A percentile compares a stretch with the other conserved stretches of the same genome.
Evolutionary conservation across 2,113 vertebrate genomes (phyloP).

Genomic region (Neolamprologus tretocephalus): DNA sequence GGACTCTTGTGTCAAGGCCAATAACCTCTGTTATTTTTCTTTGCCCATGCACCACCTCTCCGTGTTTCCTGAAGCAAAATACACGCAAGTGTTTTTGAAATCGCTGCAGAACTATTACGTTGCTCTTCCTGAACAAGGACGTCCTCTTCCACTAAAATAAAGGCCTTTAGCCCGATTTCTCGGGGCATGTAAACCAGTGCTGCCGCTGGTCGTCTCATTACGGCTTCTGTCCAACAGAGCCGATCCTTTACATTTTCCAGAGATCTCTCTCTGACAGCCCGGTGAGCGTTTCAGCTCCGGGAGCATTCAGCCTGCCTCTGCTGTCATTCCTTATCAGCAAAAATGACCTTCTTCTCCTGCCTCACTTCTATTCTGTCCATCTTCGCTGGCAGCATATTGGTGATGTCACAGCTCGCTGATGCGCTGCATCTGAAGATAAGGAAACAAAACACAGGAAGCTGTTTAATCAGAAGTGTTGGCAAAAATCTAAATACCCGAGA

Average conservation of each 20-base stretch:
- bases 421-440: background rate
- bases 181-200: background rate
- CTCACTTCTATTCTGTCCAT: background rate
- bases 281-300: background rate
- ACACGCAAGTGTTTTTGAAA: background rate
- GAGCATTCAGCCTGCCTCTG: slow-evolving; percentile 11
- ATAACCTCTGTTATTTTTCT: background rate
- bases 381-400: background rate
- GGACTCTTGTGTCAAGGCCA: background rate
- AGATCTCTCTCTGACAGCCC: slow-evolving; percentile 14
- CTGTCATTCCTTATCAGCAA: slow-evolving; percentile 41
- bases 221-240: background rate
- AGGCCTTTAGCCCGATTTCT: background rate
- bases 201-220: background rate
- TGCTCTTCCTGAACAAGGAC: background rate
- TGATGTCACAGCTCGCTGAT: slow-evolving; percentile 6
- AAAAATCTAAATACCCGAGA: background rate
- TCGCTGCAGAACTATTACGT: background rate
- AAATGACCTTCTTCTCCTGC: slow-evolving; percentile 22
- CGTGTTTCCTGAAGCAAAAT: background rate
- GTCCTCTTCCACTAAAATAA: background rate
- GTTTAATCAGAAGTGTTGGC: background rate
- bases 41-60: background rate
- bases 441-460: background rate
- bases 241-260: background rate